phyloP scores from a whole-genome alignment of 2,888 invertebrate species.

The Ophraella communa region DNA sequence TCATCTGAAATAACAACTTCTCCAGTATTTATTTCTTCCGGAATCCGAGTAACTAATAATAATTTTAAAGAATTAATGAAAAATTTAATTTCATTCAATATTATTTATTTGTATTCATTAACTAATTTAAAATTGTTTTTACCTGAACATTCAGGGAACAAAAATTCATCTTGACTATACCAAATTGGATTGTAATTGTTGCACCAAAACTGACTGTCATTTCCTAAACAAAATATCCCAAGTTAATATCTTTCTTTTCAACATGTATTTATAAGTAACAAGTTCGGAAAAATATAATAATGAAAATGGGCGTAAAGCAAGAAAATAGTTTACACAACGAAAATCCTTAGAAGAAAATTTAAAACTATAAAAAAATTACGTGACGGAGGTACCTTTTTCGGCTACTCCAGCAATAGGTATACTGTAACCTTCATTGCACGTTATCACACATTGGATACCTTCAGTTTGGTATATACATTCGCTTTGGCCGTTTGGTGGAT shows the following conservation, averaged over 20 bases:
- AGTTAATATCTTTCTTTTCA: too few relatives aligned
- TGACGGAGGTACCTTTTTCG: constrained; percentile 38
- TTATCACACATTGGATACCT: constrained; percentile 62
- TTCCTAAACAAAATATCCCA: too few relatives aligned
- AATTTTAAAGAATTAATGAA: too few relatives aligned
- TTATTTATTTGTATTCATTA: too few relatives aligned
- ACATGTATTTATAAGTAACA: too few relatives aligned
- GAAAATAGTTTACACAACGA: too few relatives aligned
- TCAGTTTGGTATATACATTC: constrained; percentile 48
- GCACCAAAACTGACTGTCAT: constrained; percentile 47
- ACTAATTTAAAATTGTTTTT: constrained; percentile 50
- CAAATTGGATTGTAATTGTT: constrained; percentile 55
- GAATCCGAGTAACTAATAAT: constrained; percentile 60
- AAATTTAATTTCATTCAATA: too few relatives aligned
- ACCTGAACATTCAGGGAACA: constrained; percentile 66
- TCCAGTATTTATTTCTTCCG: constrained; percentile 62
- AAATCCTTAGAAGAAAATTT: too few relatives aligned
- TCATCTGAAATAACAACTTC: constrained; percentile 49
- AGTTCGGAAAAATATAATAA: too few relatives aligned
- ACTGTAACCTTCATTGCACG: constrained; percentile 68
- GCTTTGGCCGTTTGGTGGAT: constrained; percentile 53
- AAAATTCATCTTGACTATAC: constrained; percentile 52
- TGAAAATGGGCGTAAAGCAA: too few relatives aligned
- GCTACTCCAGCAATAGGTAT: constrained; percentile 58
- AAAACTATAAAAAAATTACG: too few relatives aligned